Evolutionary conservation across 30 jellyfish, hydroid and myxozoan species (phyloP).

Genomic region (Haliclystus octoradiatus): DNA sequence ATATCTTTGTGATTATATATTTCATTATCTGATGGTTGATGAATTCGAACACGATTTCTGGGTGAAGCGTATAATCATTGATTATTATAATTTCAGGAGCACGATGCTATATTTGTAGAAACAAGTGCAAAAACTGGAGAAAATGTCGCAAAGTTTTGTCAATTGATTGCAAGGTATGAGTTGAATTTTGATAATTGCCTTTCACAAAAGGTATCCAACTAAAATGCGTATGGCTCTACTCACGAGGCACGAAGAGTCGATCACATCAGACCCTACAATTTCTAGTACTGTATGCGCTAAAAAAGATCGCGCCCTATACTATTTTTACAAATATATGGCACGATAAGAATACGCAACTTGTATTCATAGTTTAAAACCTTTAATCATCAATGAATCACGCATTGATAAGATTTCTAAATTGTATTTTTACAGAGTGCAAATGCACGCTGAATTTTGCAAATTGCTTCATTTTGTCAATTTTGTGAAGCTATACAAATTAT

Average conservation of each 20-base stretch:
- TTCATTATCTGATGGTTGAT: not conserved
- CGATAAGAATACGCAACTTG: no score
- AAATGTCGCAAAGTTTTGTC: constrained; percentile 53
- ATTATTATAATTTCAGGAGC: constrained; percentile 14
- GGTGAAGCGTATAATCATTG: not conserved
- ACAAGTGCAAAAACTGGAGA: constrained; percentile 84
- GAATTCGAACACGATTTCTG: not conserved
- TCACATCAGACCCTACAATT: no score
- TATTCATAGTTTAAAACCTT: no score
- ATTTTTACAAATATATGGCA: no score
- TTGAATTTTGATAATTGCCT: no score
- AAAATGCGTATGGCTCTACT: not conserved
- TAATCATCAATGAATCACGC: no score
- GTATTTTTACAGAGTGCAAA: no score
- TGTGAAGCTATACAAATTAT: not conserved
- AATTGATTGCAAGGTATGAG: constrained; percentile 69
- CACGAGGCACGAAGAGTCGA: no score
- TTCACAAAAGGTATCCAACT: no score
- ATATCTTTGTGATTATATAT: not conserved
- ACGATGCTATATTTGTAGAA: constrained; percentile 75
- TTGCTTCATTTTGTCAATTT: not conserved
- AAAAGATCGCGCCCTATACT: no score
- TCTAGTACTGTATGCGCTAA: no score
- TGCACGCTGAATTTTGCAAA: not conserved
- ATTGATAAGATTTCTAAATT: no score